Conservation (phyloP, 2,888 invertebrate species). For the Encarsia formosa region DNA sequence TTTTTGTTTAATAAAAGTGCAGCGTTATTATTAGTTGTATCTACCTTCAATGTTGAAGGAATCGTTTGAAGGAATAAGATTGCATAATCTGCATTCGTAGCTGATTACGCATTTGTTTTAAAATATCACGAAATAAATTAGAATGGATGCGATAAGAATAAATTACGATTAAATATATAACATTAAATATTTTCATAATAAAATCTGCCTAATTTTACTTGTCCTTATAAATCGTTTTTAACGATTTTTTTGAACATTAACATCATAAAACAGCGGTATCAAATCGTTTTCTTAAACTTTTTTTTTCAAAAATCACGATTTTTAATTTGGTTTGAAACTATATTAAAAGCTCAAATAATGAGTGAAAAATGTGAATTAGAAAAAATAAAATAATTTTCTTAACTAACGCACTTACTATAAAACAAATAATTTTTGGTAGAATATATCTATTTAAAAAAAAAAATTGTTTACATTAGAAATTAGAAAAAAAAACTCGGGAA, state of each 20-base stretch:
- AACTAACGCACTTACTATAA: no score
- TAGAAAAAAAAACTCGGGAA: no score
- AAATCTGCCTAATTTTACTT: slow-evolving; percentile 17
- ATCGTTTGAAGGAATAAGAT: slow-evolving; percentile 23
- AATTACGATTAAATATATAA: slow-evolving; percentile 8
- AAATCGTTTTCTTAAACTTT: slow-evolving; percentile 8
- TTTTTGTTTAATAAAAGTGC: slow-evolving; percentile 14
- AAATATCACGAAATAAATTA: slow-evolving; percentile 1
- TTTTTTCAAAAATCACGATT: slow-evolving; percentile 2
- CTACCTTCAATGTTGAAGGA: slow-evolving; percentile 23
- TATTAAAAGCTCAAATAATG: no score
- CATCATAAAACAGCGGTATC: slow-evolving; percentile 15
- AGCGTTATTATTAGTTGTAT: slow-evolving; percentile 12
- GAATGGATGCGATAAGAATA: slow-evolving; percentile 11
- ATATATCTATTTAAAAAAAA: no score
- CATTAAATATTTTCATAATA: slow-evolving; percentile 8
- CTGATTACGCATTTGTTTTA: slow-evolving; percentile 9
- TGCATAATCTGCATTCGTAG: slow-evolving; percentile 18
- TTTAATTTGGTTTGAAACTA: slow-evolving; percentile 7
- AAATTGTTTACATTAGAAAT: no score
- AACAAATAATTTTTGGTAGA: no score
- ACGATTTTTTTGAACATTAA: slow-evolving; percentile 3
- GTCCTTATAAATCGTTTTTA: slow-evolving; percentile 6
- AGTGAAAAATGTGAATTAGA: no score
- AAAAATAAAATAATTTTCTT: no score